A percentile compares a stretch with the other conserved stretches of the same genome.
Evolutionary conservation across 2,113 vertebrate genomes (phyloP).

Genomic region (Smithornis capensis): DNA sequence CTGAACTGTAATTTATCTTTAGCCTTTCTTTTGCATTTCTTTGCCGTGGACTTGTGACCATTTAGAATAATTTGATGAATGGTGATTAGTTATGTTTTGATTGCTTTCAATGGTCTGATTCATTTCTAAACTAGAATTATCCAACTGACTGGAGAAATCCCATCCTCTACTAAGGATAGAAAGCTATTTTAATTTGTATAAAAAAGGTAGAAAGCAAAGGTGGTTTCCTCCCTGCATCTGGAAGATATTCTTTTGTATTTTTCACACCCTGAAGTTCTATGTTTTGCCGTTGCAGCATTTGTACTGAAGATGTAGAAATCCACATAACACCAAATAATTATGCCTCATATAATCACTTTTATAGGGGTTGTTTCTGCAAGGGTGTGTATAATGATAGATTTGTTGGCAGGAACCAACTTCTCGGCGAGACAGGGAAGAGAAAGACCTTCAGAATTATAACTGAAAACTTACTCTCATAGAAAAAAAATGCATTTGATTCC

Average conservation of each 20-base stretch:
- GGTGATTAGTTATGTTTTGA: neutral
- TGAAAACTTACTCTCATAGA: neutral
- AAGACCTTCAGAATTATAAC: neutral
- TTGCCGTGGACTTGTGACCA: neutral
- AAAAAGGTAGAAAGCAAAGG: neutral
- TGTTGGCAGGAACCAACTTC: neutral
- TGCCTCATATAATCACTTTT: neutral
- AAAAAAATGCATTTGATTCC: neutral
- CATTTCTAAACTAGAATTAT: neutral
- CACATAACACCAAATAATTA: neutral
- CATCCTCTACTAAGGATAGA: neutral
- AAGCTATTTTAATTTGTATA: neutral
- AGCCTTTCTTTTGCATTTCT: neutral
- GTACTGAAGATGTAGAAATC: neutral
- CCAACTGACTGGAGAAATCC: neutral
- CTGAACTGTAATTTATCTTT: neutral
- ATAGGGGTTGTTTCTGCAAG: neutral
- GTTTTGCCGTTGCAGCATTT: neutral
- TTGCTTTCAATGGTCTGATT: neutral
- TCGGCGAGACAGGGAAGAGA: neutral
- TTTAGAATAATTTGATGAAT: neutral
- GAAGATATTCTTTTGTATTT: neutral
- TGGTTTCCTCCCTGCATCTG: neutral
- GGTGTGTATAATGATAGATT: slow-evolving; percentile 8
- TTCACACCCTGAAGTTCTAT: neutral